Base-by-base conservation (phyloP, 53 echinoderm and acorn worm species). In the Echinometra lucunter region DNA sequence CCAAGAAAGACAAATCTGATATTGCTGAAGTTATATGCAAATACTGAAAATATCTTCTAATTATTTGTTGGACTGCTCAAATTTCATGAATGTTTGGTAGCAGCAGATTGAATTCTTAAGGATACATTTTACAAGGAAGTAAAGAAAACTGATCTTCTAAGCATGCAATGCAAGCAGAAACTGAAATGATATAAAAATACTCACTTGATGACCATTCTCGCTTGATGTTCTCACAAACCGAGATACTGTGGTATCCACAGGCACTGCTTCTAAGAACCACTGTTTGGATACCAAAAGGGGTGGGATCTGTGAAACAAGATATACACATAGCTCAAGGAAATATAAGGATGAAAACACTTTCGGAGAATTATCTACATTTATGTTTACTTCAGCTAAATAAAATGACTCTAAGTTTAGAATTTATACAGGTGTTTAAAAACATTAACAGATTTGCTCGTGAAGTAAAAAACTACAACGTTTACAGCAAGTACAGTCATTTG, bases 181-280 rank as follows among this genome's bases (percentile, higher is more conserved):
- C 42, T 38, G 78, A 78, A 85, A 85, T 28, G 27, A 12, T 30
- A 85, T 2, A 28, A 4, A 85, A 56, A 56, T 90, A 90, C 90
- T 90, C 13, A 90, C 90, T 23, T 90, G 60, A 60, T 58, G 38
- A 63, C 37, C 90, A 37, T 32, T 40, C 25, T 90, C 23, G 37
- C 16, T 60, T 5, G 63, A 90, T 58, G 93, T 56, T 49, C 55
- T 80, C 37, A 93, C 78, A 93, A 78, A 74, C 23, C 37, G 34
- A 74, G 75, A 80, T 45, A 93, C 45, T 23, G 30, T 25, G 3
- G 82, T 66, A 47, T 94, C 94, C 3, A 83, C 23, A 15, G 45
- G 44, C 11, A n/a, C n/a, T 40, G 58, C 85, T 81, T 94, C 94
- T 15, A 85, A 27, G 3, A 83, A 60, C 94, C 94, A 94, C 42